phyloP scores from a whole-genome alignment of 2,113 vertebrate species.

The Danio rerio region DNA sequence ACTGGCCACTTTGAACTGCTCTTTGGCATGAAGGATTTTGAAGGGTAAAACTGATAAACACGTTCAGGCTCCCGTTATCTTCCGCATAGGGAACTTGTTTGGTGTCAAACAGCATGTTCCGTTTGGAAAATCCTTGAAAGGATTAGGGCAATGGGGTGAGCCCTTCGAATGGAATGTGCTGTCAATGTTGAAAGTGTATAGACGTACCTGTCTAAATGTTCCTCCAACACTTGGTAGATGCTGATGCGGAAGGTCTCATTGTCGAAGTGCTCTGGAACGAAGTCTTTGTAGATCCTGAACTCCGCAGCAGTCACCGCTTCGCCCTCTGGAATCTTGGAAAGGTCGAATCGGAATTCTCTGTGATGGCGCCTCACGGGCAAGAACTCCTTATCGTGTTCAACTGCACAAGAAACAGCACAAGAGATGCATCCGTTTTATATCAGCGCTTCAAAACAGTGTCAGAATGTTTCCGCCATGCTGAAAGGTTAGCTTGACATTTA shows the following conservation, averaged over 20 bases:
- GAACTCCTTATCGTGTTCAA: constrained; percentile 94
- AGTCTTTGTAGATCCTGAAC: constrained; percentile 97
- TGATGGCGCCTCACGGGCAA: constrained; percentile 90
- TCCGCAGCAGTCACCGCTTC: constrained; percentile 94
- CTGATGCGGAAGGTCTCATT: constrained; percentile 95
- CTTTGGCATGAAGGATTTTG: too few species aligned
- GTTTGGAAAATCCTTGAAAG: too few species aligned
- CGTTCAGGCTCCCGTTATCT: too few species aligned
- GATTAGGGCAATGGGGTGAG: neutral
- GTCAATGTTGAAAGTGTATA: neutral
- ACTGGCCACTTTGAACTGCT: too few species aligned
- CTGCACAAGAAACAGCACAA: constrained; percentile 71
- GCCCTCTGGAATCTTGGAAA: constrained; percentile 93
- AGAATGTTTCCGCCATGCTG: neutral
- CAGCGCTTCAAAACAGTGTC: constrained; percentile 3
- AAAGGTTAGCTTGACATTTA: constrained; percentile 27
- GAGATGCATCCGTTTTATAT: neutral
- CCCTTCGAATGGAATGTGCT: neutral
- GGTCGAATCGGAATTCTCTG: constrained; percentile 91
- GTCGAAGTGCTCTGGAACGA: constrained; percentile 87
- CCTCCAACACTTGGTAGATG: constrained; percentile 94
- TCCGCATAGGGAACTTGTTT: too few species aligned
- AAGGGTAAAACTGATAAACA: too few species aligned
- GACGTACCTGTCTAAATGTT: constrained; percentile 86
- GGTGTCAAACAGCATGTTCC: too few species aligned